A percentile compares a stretch with the other conserved stretches of the same genome.
Evolutionary conservation across 2,888 invertebrate species (phyloP).

Genomic region (Microplitis manilae): DNA sequence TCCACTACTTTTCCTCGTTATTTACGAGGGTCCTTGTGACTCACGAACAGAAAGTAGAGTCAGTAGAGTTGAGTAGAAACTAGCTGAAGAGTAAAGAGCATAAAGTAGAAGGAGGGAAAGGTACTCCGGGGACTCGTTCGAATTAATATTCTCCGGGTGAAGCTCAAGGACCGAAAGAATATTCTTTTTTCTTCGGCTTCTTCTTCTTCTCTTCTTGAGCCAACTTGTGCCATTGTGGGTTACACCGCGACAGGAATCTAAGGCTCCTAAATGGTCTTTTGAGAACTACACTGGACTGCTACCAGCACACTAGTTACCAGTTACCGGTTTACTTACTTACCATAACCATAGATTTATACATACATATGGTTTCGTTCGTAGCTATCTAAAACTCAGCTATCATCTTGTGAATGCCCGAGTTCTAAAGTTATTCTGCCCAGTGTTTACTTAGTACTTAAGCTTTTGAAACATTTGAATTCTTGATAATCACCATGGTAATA

Average conservation of each 20-base stretch:
- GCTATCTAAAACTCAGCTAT: not conserved
- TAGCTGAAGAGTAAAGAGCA: conserved; percentile 41
- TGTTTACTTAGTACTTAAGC: conserved; percentile 21
- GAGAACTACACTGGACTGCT: conserved; percentile 35
- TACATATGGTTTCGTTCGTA: not conserved
- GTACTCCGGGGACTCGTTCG: conserved; percentile 48
- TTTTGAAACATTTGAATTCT: conserved; percentile 7
- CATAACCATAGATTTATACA: not conserved
- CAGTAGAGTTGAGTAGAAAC: conserved; percentile 27
- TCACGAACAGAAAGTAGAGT: conserved; percentile 27
- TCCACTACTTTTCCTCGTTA: conserved; percentile 51
- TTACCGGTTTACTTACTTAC: conserved; percentile 1
- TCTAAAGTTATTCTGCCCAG: conserved; percentile 20
- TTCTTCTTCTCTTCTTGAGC: conserved; percentile 21
- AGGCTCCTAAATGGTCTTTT: conserved; percentile 39
- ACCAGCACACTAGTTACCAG: not conserved
- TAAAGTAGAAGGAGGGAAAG: conserved; percentile 32
- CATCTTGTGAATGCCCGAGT: conserved; percentile 15
- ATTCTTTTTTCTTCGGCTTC: conserved; percentile 31
- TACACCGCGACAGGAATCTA: conserved; percentile 7
- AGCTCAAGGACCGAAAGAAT: conserved; percentile 32
- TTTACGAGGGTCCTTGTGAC: conserved; percentile 56
- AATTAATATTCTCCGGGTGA: conserved; percentile 50
- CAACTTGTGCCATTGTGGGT: conserved; percentile 8
- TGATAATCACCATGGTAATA: not conserved